Evolutionary conservation across 1,140 invertebrate species (phyloP), one percentile per base, ranked within the genome.

Genomic region (Globodera ellingtonae): DNA sequence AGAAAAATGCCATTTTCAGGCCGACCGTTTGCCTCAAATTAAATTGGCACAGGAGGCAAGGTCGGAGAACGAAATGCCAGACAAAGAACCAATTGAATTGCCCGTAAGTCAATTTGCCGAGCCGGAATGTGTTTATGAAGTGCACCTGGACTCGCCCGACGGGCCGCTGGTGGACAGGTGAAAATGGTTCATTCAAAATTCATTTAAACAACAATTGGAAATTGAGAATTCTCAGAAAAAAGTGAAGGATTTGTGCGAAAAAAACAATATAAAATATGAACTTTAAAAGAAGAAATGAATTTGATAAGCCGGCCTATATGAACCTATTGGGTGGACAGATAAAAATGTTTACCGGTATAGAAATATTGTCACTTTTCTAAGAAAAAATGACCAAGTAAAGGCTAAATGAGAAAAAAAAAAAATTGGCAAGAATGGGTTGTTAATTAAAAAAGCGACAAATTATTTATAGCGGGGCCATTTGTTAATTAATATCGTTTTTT

Each of bases 71-170:
- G 67, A 47, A 47, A 47, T 70, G 67, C 67, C 67, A 35, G 67
- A 70, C 24, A 35, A n/a, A 47, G n/a, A 70, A 21, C 35, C 24
- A 47, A 47, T 70, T 47, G 80, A 85, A 44, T 52, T 84, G 35
- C 83, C 83, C 9, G 84, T 83, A 9, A 84, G 79, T 56, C 44
- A 79, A 21, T 84, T 84, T 56, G 71, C 84, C 6, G 84, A 84
- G 21, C 84, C 84, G 21, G 47, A 75, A 48, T 84, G 83, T 48
- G 24, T 67, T 56, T 85, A 84, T 71, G 67, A 74, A 44, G 84
- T 84, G 47, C 50, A 46, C 46, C 13, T 62, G 18, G 10, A 69
- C 21, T 77, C 75, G 24, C 44, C 65, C 48, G 48, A 77, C 0
- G 75, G 75, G 10, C 62, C 75, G 3, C 9, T 67, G 48, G 59